Evolutionary conservation across 2,888 invertebrate species (phyloP).

Genomic region (Belgica antarctica): DNA sequence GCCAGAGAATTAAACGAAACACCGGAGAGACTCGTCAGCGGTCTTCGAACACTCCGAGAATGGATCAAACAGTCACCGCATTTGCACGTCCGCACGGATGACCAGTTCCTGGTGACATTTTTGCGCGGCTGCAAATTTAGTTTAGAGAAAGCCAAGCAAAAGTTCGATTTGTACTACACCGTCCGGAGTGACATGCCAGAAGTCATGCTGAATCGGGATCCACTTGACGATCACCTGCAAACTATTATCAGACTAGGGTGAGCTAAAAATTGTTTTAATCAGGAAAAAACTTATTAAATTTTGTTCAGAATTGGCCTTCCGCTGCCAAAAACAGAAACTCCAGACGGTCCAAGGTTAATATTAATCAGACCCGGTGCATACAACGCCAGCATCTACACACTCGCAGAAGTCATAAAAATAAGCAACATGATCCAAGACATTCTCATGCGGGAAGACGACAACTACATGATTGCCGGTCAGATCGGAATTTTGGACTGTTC

Average conservation of each 20-base stretch:
- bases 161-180: conserved; percentile 58
- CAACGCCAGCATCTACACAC: conserved; percentile 53
- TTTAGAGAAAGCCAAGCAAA: conserved; percentile 55
- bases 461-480: conserved; percentile 49
- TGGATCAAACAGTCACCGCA: conserved; percentile 56
- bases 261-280: conserved; percentile 27
- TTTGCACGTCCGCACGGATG: conserved; percentile 53
- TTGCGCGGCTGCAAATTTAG: conserved; percentile 57
- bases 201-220: conserved; percentile 52
- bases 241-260: conserved; percentile 47
- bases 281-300: neutral
- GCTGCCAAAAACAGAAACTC: conserved; percentile 48
- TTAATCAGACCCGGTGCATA: conserved; percentile 55
- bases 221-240: conserved; percentile 44
- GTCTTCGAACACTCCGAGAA: conserved; percentile 52
- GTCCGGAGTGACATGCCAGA: conserved; percentile 54
- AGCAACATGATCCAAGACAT: conserved; percentile 60
- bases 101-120: conserved; percentile 55
- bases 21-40: conserved; percentile 50
- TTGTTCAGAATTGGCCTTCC: conserved; percentile 47
- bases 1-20: conserved; percentile 54
- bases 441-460: conserved; percentile 55
- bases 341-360: conserved; percentile 54
- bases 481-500: conserved; percentile 58
- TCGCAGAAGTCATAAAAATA: conserved; percentile 56